Percentiles rank a stretch among this genome's conserved stretches.
Evolutionary conservation across 2,888 invertebrate species (phyloP).

Genomic region (Didymodactylos carnosus): DNA sequence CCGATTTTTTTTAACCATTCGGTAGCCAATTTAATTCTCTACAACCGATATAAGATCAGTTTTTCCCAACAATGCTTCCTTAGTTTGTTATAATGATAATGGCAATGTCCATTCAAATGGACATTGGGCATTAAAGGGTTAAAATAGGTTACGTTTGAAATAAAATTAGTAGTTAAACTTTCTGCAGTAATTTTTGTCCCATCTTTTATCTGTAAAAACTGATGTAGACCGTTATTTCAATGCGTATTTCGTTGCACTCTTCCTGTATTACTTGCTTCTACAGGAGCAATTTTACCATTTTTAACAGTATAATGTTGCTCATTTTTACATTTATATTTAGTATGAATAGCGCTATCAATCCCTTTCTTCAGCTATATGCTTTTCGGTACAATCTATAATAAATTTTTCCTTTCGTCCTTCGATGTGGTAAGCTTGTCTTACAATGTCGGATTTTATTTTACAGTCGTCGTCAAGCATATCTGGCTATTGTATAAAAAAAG

Average conservation of each 20-base stretch:
- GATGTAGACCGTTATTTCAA: slow-evolving; percentile 18
- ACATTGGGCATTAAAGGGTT: slow-evolving; percentile 9
- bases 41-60: too few species aligned
- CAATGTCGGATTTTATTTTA: background rate
- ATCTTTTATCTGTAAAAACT: slow-evolving; percentile 19
- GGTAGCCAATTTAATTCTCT: too few species aligned
- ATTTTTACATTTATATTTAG: background rate
- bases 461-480: background rate
- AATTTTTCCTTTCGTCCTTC: background rate
- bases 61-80: too few species aligned
- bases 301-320: background rate
- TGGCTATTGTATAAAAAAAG: background rate
- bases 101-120: too few species aligned
- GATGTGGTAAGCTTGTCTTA: background rate
- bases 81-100: too few species aligned
- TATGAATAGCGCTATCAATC: background rate
- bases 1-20: too few species aligned
- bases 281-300: slow-evolving; percentile 10
- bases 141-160: slow-evolving; percentile 17
- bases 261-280: slow-evolving; percentile 16
- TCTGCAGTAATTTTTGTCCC: slow-evolving; percentile 13
- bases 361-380: background rate
- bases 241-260: slow-evolving; percentile 15
- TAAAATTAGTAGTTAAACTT: slow-evolving; percentile 16
- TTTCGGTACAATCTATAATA: background rate